A percentile compares a stretch with the other conserved stretches of the same genome.
Conservation (phyloP, 2,797 vertebrate genomes). For the Lagocephalus sceleratus region DNA sequence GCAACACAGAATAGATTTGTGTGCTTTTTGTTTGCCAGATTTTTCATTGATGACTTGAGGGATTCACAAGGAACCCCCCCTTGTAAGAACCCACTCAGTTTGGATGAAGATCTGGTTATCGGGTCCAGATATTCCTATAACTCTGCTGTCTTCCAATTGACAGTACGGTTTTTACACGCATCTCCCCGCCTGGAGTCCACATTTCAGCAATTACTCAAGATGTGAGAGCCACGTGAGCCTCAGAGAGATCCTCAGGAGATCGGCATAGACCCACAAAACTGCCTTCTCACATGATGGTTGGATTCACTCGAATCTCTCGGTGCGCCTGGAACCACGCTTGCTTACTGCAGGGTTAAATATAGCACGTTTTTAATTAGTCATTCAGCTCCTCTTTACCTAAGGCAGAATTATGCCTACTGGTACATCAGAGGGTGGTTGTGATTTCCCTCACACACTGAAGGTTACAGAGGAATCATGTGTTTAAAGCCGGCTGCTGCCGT, state of each 20-base stretch:
- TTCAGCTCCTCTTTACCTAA: conserved; percentile 31
- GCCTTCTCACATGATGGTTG: background rate
- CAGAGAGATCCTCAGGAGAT: background rate
- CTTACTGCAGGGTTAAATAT: conserved; percentile 39
- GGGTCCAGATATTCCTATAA: too few species aligned
- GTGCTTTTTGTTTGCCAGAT: too few species aligned
- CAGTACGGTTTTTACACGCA: too few species aligned
- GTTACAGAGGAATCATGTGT: conserved; percentile 8
- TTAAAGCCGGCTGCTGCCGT: conserved; percentile 7
- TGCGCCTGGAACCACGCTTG: conserved; percentile 25
- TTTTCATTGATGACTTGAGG: too few species aligned
- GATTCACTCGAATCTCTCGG: conserved; percentile 12
- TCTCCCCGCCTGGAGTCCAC: too few species aligned
- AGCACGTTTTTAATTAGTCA: conserved; percentile 43
- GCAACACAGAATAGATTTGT: too few species aligned
- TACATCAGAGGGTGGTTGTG: conserved; percentile 26
- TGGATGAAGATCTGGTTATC: too few species aligned
- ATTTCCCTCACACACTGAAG: conserved; percentile 20
- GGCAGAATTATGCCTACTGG: conserved; percentile 27
- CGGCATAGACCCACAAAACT: background rate
- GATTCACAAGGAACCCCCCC: too few species aligned
- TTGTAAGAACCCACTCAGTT: too few species aligned
- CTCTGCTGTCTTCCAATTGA: too few species aligned
- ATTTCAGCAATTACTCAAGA: background rate
- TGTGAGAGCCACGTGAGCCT: background rate